Conservation (phyloP, 2,113 vertebrate species). For the Oreocharis arfaki region DNA sequence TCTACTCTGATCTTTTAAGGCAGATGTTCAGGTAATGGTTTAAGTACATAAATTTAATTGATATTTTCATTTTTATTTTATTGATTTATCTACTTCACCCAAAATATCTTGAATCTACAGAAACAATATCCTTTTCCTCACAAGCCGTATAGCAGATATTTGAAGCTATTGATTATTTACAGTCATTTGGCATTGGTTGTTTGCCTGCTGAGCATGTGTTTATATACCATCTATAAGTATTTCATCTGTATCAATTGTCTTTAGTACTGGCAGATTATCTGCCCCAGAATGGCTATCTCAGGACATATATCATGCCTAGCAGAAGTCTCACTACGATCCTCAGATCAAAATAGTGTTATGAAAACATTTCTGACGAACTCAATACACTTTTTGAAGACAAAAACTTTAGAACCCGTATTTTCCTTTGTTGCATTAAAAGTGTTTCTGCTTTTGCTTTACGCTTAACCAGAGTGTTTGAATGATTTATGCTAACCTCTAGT, state of each 20-base stretch:
- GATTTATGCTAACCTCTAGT: background rate
- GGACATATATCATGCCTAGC: background rate
- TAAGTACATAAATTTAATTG: background rate
- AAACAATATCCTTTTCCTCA: background rate
- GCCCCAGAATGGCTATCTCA: background rate
- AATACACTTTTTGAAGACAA: background rate
- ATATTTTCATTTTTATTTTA: background rate
- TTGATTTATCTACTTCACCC: background rate
- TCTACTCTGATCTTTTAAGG: background rate
- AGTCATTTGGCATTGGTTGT: background rate
- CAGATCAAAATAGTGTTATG: background rate
- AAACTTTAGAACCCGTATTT: background rate
- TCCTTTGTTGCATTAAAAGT: background rate
- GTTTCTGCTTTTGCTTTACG: background rate
- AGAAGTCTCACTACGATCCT: background rate
- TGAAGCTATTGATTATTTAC: background rate
- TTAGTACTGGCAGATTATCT: background rate
- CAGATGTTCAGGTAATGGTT: background rate
- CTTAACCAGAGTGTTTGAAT: background rate
- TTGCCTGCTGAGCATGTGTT: background rate
- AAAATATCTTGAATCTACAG: background rate
- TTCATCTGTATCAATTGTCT: background rate
- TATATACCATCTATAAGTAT: background rate
- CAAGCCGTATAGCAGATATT: background rate
- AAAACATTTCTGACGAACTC: background rate